Conservation (phyloP, 1,140 invertebrate genomes). For the Drosophila ambigua region DNA sequence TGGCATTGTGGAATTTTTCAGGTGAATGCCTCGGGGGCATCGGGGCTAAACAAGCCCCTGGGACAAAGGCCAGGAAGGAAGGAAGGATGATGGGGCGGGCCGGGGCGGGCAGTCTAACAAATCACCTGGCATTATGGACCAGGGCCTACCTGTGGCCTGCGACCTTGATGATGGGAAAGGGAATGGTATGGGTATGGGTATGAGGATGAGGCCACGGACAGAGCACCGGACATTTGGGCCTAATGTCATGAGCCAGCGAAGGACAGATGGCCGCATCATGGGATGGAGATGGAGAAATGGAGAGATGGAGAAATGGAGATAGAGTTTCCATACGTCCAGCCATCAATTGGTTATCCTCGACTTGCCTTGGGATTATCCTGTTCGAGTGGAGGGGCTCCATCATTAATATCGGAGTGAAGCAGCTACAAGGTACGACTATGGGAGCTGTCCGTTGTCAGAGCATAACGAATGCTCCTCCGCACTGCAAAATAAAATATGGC, state of each 20-base stretch:
- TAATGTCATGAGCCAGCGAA: constrained; percentile 71
- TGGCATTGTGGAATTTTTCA: constrained; percentile 70
- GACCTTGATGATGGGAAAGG: neutral
- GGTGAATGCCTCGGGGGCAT: constrained; percentile 63
- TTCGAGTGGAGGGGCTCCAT: constrained; percentile 28
- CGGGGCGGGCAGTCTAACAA: constrained; percentile 59
- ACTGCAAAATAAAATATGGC: constrained; percentile 65
- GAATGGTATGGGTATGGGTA: neutral
- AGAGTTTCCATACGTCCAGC: constrained; percentile 5
- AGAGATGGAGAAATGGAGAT: neutral
- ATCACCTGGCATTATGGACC: constrained; percentile 66
- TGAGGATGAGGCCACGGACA: neutral
- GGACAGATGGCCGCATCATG: constrained; percentile 73
- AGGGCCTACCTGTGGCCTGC: constrained; percentile 47
- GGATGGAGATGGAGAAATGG: constrained; percentile 24
- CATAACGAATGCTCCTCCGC: constrained; percentile 29
- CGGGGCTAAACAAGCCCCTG: constrained; percentile 48
- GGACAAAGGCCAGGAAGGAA: constrained; percentile 49
- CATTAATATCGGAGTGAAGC: constrained; percentile 55
- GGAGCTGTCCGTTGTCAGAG: constrained; percentile 8
- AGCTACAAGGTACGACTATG: constrained; percentile 14
- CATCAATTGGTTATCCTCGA: constrained; percentile 33
- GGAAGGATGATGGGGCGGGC: too few species aligned
- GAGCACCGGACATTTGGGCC: constrained; percentile 64
- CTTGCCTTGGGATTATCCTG: constrained; percentile 28